Evolutionary conservation across 2,888 invertebrate species (phyloP).

Genomic region (Epistrophella euchroma): DNA sequence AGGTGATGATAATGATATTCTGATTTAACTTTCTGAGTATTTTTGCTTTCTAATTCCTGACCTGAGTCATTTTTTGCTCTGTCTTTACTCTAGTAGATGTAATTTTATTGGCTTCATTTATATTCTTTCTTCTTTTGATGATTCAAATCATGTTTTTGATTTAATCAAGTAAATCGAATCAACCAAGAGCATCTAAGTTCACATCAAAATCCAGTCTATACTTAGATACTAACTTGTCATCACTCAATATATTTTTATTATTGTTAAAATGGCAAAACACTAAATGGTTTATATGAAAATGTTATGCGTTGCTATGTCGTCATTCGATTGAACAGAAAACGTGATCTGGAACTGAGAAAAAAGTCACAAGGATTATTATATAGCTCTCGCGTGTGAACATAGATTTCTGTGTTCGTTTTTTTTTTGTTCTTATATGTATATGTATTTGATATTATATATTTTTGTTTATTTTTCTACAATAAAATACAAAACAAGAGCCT

Average conservation of each 20-base stretch:
- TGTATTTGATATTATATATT: background rate
- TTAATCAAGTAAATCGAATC: conserved; percentile 34
- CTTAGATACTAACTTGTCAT: conserved; percentile 19
- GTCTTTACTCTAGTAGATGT: background rate
- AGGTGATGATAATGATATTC: too few species aligned
- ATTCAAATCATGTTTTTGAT: conserved; percentile 28
- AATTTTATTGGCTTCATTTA: background rate
- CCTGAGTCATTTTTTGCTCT: background rate
- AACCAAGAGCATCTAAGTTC: conserved; percentile 3
- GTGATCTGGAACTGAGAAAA: conserved; percentile 25
- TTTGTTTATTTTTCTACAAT: conserved; percentile 40
- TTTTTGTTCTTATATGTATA: background rate
- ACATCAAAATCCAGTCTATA: conserved; percentile 11
- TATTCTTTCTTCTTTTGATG: background rate
- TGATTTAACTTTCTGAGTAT: too few species aligned
- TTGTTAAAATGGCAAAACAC: conserved; percentile 21
- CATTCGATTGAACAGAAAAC: conserved; percentile 23
- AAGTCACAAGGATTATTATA: conserved; percentile 27
- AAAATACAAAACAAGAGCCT: conserved; percentile 40
- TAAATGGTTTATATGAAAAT: conserved; percentile 36
- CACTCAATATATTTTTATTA: conserved; percentile 39
- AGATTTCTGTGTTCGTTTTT: background rate
- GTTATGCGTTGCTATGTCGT: conserved; percentile 23
- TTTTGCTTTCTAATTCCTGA: background rate
- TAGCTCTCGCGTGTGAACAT: conserved; percentile 22